Base-by-base conservation (phyloP, 2,888 invertebrate genomes). In the Tenthredo mesomela region DNA sequence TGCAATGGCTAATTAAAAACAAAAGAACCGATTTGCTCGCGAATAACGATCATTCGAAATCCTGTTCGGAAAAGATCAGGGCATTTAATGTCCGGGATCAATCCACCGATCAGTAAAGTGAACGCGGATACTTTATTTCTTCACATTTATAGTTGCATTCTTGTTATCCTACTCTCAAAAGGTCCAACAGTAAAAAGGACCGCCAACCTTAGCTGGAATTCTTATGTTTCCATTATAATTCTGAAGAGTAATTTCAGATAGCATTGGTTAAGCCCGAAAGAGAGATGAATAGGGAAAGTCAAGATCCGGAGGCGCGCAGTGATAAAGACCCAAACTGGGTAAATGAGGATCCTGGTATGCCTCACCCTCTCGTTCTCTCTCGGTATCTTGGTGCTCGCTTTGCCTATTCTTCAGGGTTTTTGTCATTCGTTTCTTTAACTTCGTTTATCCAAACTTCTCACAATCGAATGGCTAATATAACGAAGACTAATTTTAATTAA, bases 201-300 rank as follows among this genome's bases (percentile, higher is more conserved):
- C 71, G 40, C 21, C 43, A 67, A 25, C 18, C 77, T 54, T 15
- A 21, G 1, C 47, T 15, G 25, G 50, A 25, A 80, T 80, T 80
- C 33, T 61, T 40, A 58, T 40, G 40, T 21, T 80, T 80, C 40
- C 61, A 61, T 40, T 80, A 25, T 61, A 25, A 61, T 80, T 61
- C 43, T 61, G 5, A 21, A 80, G 86, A 84, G 84, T 86, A 86
- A 85, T 86, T 86, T 86, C 75, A 82, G 86, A 86, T 85, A 85
- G 84, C 82, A 84, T 50, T 75, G 75, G 58, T 75, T 82, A 82
- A 85, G 84, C 85, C 85, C 85, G 82, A 50, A 78, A 61, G 67
- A 25, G 67, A 85, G 84, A 86, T 84, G 82, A 84, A 84, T 82
- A 75, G 71, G 71, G 71, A 71, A 71, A 84, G 84, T 47, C 65